Percentiles rank a stretch among this genome's conserved stretches.
Conservation (phyloP, 2,888 invertebrate species). For the Cremastinae sp. region DNA sequence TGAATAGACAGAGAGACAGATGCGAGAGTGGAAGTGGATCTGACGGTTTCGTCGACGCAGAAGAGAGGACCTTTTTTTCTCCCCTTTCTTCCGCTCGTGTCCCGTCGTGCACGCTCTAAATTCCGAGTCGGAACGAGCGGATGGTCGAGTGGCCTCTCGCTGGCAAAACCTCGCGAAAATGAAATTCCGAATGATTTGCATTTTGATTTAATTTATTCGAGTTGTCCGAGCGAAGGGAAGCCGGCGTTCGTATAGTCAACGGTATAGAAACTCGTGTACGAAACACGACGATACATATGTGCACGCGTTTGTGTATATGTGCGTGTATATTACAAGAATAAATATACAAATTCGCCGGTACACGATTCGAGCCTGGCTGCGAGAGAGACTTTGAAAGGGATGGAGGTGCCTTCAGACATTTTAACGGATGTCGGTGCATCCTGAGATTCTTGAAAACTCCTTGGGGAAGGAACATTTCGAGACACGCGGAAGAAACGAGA, state of each 20-base stretch:
- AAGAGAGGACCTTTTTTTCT: constrained; percentile 31
- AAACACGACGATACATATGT: constrained; percentile 2
- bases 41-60: constrained; percentile 15
- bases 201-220: constrained; percentile 69
- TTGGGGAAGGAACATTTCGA: neutral
- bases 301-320: too few relatives aligned
- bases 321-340: neutral
- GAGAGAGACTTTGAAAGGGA: too few relatives aligned
- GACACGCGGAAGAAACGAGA: neutral
- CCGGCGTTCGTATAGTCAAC: constrained; percentile 1
- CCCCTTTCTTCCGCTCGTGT: constrained; percentile 10
- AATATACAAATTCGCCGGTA: neutral
- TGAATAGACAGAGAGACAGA: constrained; percentile 18
- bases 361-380: too few relatives aligned
- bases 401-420: too few relatives aligned
- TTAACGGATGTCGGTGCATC: too few relatives aligned
- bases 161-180: constrained; percentile 45
- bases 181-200: constrained; percentile 65
- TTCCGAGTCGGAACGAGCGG: constrained; percentile 1
- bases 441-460: too few relatives aligned
- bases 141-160: constrained; percentile 15
- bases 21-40: constrained; percentile 5
- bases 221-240: constrained; percentile 46
- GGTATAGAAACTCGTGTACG: constrained; percentile 13
- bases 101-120: constrained; percentile 3